These are phyloP conservation scores for Temnothorax ravouxi DNA, from an alignment of 2,888 invertebrate species.

Conservation along the genomic window DNA sequence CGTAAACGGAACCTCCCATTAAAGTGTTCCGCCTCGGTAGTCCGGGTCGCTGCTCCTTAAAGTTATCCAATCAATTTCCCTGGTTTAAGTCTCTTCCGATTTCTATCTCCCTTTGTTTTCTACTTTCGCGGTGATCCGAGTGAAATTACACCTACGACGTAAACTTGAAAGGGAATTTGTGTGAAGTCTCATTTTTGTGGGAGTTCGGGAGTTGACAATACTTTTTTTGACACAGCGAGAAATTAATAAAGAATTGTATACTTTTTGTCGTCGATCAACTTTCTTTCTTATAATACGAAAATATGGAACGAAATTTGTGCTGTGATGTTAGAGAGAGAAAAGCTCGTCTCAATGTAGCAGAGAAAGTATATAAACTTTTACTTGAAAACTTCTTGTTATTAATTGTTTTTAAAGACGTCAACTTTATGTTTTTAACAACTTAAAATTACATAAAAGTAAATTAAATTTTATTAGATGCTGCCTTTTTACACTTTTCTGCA, in stretches of 20 bases:
- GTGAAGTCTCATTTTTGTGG: neutral
- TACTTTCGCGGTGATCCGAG: slow-evolving; percentile 32
- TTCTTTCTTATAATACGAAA: neutral
- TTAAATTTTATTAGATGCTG: neutral
- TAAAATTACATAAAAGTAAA: slow-evolving; percentile 9
- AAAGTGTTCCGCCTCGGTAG: slow-evolving; percentile 65
- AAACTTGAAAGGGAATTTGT: slow-evolving; percentile 36
- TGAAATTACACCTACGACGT: slow-evolving; percentile 20
- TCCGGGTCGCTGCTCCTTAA: slow-evolving; percentile 53
- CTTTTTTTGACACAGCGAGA: neutral
- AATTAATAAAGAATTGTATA: slow-evolving; percentile 32
- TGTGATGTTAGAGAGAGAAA: neutral
- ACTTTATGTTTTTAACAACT: slow-evolving; percentile 23
- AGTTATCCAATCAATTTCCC: slow-evolving; percentile 67
- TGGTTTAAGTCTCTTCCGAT: slow-evolving; percentile 54
- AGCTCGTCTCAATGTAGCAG: neutral
- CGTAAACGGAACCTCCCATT: slow-evolving; percentile 70
- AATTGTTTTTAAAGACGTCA: slow-evolving; percentile 1
- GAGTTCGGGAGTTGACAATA: neutral
- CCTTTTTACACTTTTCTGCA: neutral
- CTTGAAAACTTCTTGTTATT: slow-evolving; percentile 30
- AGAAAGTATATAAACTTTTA: slow-evolving; percentile 5
- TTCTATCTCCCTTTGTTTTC: slow-evolving; percentile 48
- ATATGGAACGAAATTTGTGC: slow-evolving; percentile 29
- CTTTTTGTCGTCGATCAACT: neutral